Evolutionary conservation across 1,140 invertebrate genomes (phyloP).

Genomic region (Atta texana): DNA sequence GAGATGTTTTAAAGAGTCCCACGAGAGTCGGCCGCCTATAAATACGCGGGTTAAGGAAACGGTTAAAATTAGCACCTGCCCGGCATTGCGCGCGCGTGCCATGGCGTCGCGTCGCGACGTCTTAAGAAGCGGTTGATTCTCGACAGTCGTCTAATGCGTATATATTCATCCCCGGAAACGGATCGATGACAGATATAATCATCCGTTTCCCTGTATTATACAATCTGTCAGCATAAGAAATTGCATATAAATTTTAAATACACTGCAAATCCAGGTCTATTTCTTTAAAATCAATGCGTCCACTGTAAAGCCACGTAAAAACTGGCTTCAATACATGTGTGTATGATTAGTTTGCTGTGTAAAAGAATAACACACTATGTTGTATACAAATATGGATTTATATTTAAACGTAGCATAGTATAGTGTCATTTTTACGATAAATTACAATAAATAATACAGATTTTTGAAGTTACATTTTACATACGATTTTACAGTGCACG

Average conservation of each 20-base stretch:
- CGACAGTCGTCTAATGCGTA: not conserved
- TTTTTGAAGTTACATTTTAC: too few species aligned
- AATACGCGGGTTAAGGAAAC: slow-evolving; percentile 80
- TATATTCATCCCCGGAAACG: slow-evolving; percentile 27
- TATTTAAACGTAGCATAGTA: too few species aligned
- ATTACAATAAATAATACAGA: too few species aligned
- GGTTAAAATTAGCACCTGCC: slow-evolving; percentile 79
- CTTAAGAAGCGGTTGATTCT: slow-evolving; percentile 12
- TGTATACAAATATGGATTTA: too few species aligned
- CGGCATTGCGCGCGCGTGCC: slow-evolving; percentile 24
- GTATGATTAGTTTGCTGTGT: too few species aligned
- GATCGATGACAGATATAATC: slow-evolving; percentile 28
- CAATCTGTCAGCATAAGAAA: not conserved
- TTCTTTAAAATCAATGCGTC: too few species aligned
- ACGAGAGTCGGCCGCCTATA: slow-evolving; percentile 76
- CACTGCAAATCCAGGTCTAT: too few species aligned
- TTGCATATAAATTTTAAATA: too few species aligned
- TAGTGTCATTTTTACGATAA: too few species aligned
- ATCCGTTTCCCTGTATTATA: not conserved
- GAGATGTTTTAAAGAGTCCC: slow-evolving; percentile 76
- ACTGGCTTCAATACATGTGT: too few species aligned
- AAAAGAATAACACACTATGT: too few species aligned
- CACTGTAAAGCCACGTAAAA: too few species aligned
- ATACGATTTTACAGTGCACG: not conserved
- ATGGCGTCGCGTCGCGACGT: slow-evolving; percentile 16